phyloP scores from a whole-genome alignment of 2,797 vertebrate genomes.

The Octomys mimax region DNA sequence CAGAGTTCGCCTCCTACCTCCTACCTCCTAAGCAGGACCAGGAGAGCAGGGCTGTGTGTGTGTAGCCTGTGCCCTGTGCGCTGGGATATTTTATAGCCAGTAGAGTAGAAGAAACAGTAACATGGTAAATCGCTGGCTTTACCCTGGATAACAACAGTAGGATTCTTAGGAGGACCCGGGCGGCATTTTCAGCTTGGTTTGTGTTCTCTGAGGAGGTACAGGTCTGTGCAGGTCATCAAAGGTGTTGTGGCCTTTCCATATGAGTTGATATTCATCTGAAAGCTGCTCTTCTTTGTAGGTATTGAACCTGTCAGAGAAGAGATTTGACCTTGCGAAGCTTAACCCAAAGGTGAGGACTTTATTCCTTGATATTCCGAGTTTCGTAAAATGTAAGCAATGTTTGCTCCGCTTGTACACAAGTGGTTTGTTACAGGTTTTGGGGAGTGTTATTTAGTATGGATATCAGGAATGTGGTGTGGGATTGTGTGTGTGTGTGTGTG shows the following conservation, averaged over 20 bases:
- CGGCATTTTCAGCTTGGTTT: neutral
- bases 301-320: slow-evolving; percentile 97
- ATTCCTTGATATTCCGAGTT: neutral
- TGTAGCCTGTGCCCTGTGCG: fast-evolving
- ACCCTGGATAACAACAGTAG: neutral
- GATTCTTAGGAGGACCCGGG: fast-evolving
- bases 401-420: neutral
- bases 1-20: neutral
- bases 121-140: neutral
- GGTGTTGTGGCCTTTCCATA: neutral
- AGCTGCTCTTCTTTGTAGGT: slow-evolving; percentile 89
- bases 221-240: neutral
- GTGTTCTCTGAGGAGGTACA: fast-evolving
- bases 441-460: neutral
- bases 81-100: neutral
- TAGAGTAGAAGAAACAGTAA: neutral
- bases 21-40: neutral
- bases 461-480: neutral
- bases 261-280: neutral
- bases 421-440: neutral
- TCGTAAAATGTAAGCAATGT: neutral
- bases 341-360: slow-evolving; percentile 94
- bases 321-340: slow-evolving; percentile 95
- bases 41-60: neutral
- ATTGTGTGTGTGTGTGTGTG: neutral